Evolutionary conservation across 2,888 invertebrate genomes (phyloP), one percentile per base, ranked within the genome.

Genomic region (Stenoptilia bipunctidactyla): DNA sequence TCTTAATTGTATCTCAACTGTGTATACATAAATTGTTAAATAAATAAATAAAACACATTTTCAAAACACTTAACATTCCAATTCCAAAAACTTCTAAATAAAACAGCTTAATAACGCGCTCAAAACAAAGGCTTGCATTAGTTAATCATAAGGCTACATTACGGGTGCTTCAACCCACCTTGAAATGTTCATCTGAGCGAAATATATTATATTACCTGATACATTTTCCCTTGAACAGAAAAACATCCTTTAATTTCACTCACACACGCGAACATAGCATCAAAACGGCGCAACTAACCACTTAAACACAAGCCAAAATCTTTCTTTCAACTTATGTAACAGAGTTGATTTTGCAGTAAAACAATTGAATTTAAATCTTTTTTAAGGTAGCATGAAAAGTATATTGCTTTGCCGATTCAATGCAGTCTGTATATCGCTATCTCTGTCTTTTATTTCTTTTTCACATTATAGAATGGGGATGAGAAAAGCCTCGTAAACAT

Each of bases 191-290:
- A 65, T 66, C 60, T 62, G 61, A 56, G 66, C 56, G 43, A 57
- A 59, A 58, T 64, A 56, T 66, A 66, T 66, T 71, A 20, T 20
- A 69, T 65, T 69, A 71, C 66, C 65, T 67, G 66, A 73, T 70
- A 69, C 64, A 63, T 67, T 71, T 64, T 61, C 60, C n/a, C 56
- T 56, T 49, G 55, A 61, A 61, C 56, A 64, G 66, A 71, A 68
- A 67, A 69, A 67, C 66, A 65, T 65, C 64, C 67, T 66, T 63
- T 68, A 67, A 69, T 68, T 69, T 69, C 61, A 62, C 67, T 59
- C 61, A 57, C 61, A 58, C 55, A 51, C 41, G 30, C 9, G 27
- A 36, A 2, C 13, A 33, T 14, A 14, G 2, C 30, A n/a, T 4
- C 38, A 36, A 35, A 52, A 45, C 0, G 38, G 5, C 34, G 1